These are phyloP conservation scores for Oeneis ivallda DNA, from an alignment of 2,888 invertebrate genomes.

Conservation along the genomic window DNA sequence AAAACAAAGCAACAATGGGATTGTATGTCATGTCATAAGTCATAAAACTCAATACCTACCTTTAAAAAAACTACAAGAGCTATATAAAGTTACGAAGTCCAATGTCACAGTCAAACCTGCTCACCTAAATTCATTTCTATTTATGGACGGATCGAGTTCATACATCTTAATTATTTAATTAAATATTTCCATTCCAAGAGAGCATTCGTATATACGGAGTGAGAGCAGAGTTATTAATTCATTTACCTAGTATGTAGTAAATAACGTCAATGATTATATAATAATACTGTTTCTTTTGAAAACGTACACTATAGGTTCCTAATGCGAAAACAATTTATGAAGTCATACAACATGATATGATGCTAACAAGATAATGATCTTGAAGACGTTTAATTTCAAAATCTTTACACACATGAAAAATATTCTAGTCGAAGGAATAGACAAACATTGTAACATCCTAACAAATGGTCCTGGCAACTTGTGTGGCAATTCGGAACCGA, in stretches of 20 bases:
- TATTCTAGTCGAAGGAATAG: background rate
- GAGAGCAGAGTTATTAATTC: conserved; percentile 23
- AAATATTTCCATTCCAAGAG: conserved; percentile 31
- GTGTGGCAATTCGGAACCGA: background rate
- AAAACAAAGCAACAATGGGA: no score
- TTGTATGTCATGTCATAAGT: no score
- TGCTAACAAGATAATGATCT: no score
- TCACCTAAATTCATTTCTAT: conserved; percentile 18
- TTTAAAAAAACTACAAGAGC: background rate
- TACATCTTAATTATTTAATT: conserved; percentile 15
- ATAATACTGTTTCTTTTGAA: conserved; percentile 28
- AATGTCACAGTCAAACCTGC: conserved; percentile 22
- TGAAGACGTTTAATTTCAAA: background rate
- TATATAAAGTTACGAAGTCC: conserved; percentile 14
- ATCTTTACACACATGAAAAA: background rate
- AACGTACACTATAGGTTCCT: conserved; percentile 17
- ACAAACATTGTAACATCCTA: background rate
- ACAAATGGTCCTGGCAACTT: background rate
- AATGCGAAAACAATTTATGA: background rate
- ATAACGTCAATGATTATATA: background rate
- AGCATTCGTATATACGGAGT: conserved; percentile 29
- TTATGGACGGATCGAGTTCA: conserved; percentile 25
- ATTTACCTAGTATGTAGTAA: conserved; percentile 4
- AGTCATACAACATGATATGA: no score
- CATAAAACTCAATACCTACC: background rate